Conservation (phyloP, 2,113 vertebrate species). For the Galbula dea region DNA sequence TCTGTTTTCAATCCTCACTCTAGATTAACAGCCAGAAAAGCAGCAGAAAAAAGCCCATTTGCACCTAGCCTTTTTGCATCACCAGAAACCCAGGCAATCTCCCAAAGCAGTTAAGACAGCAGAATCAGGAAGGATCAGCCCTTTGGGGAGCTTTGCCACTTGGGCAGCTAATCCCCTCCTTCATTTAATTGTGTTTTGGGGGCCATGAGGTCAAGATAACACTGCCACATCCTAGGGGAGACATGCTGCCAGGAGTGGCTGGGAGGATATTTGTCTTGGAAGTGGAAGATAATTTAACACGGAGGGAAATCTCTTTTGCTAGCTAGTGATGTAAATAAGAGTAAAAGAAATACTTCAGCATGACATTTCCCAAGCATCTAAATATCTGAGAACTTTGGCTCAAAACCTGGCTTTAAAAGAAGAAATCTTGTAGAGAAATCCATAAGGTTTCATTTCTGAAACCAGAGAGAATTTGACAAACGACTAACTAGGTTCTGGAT, state of each 20-base stretch:
- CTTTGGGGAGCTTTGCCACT: not conserved
- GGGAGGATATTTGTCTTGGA: not conserved
- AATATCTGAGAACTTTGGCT: not conserved
- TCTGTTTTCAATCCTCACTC: not conserved
- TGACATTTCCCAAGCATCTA: not conserved
- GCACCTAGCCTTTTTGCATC: not conserved
- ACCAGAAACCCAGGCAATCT: not conserved
- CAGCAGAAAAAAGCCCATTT: not conserved
- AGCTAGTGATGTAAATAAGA: not conserved
- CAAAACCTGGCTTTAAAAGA: not conserved
- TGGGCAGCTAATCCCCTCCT: not conserved
- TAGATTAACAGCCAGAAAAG: not conserved
- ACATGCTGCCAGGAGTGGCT: not conserved
- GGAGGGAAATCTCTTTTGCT: not conserved
- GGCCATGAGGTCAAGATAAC: not conserved
- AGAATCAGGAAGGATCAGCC: not conserved
- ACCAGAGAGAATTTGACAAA: accelerated
- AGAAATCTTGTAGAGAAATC: not conserved
- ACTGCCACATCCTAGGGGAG: not conserved
- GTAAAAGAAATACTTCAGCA: not conserved
- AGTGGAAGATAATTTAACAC: not conserved
- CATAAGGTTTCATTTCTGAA: not conserved
- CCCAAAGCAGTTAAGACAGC: not conserved
- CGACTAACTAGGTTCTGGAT: not conserved
- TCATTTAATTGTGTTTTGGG: not conserved